A percentile compares a stretch with the other conserved stretches of the same genome.
Conservation (phyloP, 1,140 invertebrate species). For the Pentalonia nigronervosa region DNA sequence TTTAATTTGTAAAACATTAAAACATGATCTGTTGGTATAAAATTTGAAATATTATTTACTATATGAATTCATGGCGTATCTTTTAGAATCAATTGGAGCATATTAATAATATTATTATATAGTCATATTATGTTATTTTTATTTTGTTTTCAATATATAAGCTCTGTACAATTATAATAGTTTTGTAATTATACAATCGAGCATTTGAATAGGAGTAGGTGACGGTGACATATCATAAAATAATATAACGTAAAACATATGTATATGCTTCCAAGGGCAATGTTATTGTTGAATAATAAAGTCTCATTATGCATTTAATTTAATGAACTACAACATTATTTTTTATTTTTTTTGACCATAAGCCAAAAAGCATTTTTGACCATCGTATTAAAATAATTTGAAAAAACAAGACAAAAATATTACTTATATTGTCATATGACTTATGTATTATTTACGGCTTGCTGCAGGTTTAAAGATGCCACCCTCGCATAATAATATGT, state of each 20-base stretch:
- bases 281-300: slow-evolving; percentile 5
- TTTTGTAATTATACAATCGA: background rate
- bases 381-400: slow-evolving; percentile 6
- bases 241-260: background rate
- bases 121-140: no score
- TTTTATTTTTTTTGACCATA: background rate
- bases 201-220: background rate
- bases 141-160: background rate
- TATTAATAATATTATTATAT: no score
- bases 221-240: background rate
- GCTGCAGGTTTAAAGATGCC: background rate
- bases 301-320: background rate
- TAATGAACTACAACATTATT: background rate
- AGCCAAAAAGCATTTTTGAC: slow-evolving; percentile 21
- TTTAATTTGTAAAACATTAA: background rate
- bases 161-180: no score
- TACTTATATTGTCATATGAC: background rate
- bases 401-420: background rate
- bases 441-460: background rate
- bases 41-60: background rate
- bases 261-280: background rate
- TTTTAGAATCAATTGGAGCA: background rate
- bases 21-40: background rate
- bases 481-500: background rate
- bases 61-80: background rate